These are phyloP conservation scores for Cheilosia impressa DNA, from an alignment of 2,888 invertebrate genomes.

Conservation along the genomic window DNA sequence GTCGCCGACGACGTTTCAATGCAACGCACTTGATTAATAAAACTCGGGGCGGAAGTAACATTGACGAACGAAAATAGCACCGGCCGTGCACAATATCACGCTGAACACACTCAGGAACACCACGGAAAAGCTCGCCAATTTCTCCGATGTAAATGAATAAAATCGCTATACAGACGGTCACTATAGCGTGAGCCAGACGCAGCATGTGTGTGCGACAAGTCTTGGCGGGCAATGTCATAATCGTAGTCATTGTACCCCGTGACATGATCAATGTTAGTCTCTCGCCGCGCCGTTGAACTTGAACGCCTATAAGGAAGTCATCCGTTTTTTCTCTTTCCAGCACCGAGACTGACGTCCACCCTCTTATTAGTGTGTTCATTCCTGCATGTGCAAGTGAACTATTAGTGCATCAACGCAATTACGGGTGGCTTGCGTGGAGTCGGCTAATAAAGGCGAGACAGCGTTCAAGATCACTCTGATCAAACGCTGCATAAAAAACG, in stretches of 20 bases:
- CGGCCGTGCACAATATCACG: slow-evolving; percentile 25
- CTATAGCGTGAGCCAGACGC: slow-evolving; percentile 52
- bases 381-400: slow-evolving; percentile 26
- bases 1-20: slow-evolving; percentile 65
- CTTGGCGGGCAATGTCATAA: slow-evolving; percentile 20
- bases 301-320: slow-evolving; percentile 70
- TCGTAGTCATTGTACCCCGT: slow-evolving; percentile 66
- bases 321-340: slow-evolving; percentile 7
- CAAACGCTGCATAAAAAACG: slow-evolving; percentile 13
- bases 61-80: slow-evolving; percentile 64
- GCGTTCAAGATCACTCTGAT: slow-evolving; percentile 59
- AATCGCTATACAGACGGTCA: slow-evolving; percentile 45
- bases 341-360: slow-evolving; percentile 48
- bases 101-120: slow-evolving; percentile 17
- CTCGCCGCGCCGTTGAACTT: slow-evolving; percentile 58
- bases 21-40: slow-evolving; percentile 72
- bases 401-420: slow-evolving; percentile 45
- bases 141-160: slow-evolving; percentile 62
- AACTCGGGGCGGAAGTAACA: slow-evolving; percentile 62
- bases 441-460: slow-evolving; percentile 56
- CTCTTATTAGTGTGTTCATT: slow-evolving; percentile 35
- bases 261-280: slow-evolving; percentile 58
- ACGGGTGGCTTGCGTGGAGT: slow-evolving; percentile 3
- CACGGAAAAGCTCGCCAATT: slow-evolving; percentile 66
- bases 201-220: slow-evolving; percentile 33